Base-by-base conservation (phyloP, 2,797 vertebrate species). In the Hypotaenidia philippensis region DNA sequence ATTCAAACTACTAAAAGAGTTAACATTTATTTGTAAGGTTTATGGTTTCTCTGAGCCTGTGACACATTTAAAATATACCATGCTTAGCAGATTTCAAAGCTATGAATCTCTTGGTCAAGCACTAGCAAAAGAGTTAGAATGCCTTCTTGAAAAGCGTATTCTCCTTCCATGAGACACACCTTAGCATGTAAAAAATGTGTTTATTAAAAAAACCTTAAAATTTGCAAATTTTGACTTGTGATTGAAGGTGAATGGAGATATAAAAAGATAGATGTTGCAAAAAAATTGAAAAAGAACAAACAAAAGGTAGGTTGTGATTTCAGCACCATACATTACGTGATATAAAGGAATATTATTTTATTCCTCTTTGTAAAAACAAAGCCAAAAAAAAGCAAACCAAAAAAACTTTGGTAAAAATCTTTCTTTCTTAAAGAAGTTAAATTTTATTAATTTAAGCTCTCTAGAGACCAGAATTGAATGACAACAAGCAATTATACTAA, bases 381-480 rank as follows among this genome's bases (percentile, higher is more conserved):
- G 20, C 45, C 44, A 16, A 25, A 11, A 44, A 44, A 44, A 44
- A 44, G 7, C 18, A 44, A 44, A 23, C 10, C 10, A 15, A 20
- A 3, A 9, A 0, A 57, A 22, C 3, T 64, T 31, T 26, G 0
- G 0, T 5, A 69, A 75, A 57, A 74, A 4, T 1, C 0, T 11
- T 44, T 38, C 8, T 36, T n/a, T 40, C 32, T 53, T 34, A 13
- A 31, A 53, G 1, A 1, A 2, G 6, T 27, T 59, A 18, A 0
- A 6, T 68, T 64, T 76, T 68, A 19, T 6, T 69, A 34, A 68
- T 79, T 60, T 53, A 65, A 71, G 3, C 7, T 57, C 12, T 40
- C 38, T 49, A 49, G 44, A 41, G 8, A 27, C 34, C 13, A 60
- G 17, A 59, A 41, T 59, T 70, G 32, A 27, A 65, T 55, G 20